phyloP scores from a whole-genome alignment of 2,888 invertebrate genomes.

The Papilio gigon region DNA sequence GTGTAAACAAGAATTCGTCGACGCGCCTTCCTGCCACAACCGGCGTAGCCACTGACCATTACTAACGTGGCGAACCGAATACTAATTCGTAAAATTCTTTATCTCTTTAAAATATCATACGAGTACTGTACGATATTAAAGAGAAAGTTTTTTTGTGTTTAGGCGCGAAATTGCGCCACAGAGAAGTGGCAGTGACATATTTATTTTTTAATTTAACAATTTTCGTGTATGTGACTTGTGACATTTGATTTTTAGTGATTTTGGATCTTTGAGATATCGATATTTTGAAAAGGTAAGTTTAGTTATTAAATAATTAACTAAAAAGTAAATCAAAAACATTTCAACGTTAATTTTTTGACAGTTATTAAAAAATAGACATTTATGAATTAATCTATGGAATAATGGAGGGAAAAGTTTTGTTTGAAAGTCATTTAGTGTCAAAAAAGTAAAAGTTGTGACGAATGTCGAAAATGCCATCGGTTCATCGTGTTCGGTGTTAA shows the following conservation, averaged over 20 bases:
- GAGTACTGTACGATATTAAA: conserved; percentile 45
- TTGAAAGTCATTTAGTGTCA: conserved; percentile 47
- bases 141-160: conserved; percentile 56
- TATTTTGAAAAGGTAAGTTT: conserved; percentile 49
- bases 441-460: conserved; percentile 77
- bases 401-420: conserved; percentile 44
- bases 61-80: conserved; percentile 70
- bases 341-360: not conserved
- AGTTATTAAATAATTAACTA: conserved; percentile 27
- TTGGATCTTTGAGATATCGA: conserved; percentile 54
- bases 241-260: conserved; percentile 52
- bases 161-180: conserved; percentile 59
- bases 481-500: conserved; percentile 62
- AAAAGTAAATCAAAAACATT: not conserved
- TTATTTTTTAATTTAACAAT: conserved; percentile 48
- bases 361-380: not conserved
- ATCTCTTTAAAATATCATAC: conserved; percentile 33
- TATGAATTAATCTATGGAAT: not conserved
- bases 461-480: conserved; percentile 69
- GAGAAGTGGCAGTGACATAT: conserved; percentile 61
- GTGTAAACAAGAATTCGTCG: conserved; percentile 70
- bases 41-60: conserved; percentile 73
- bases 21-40: conserved; percentile 57
- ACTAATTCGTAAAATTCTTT: conserved; percentile 41
- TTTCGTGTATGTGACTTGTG: conserved; percentile 62